phyloP scores from a whole-genome alignment of 1,140 invertebrate species.

The Brachionus rubens region DNA sequence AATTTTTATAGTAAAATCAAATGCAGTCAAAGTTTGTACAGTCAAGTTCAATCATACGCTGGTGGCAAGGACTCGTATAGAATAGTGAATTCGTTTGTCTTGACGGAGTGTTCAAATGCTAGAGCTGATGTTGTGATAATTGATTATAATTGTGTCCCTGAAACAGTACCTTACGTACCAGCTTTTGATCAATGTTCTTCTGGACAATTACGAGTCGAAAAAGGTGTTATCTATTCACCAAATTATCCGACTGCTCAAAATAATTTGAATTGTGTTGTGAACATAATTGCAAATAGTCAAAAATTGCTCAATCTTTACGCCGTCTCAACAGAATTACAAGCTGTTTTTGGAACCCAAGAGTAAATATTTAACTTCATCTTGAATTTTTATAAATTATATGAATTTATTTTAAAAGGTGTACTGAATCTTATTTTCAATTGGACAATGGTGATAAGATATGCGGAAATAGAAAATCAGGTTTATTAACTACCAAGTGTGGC shows the following conservation, averaged over 20 bases:
- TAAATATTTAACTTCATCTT: background rate
- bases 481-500: constrained; percentile 18
- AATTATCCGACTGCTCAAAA: background rate
- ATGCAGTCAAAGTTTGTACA: constrained; percentile 20
- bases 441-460: constrained; percentile 21
- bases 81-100: background rate
- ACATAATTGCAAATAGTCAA: background rate
- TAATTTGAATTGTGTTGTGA: constrained; percentile 32
- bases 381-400: background rate
- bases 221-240: constrained; percentile 10
- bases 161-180: constrained; percentile 14
- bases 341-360: constrained; percentile 21
- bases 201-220: background rate
- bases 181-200: constrained; percentile 1
- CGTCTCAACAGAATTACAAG: constrained; percentile 15
- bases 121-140: background rate
- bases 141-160: constrained; percentile 41
- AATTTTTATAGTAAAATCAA: background rate
- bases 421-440: constrained; percentile 36
- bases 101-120: constrained; percentile 11
- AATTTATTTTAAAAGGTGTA: constrained; percentile 8
- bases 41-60: background rate
- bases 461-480: constrained; percentile 2
- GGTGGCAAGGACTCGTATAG: constrained; percentile 1
- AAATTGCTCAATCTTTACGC: constrained; percentile 36